phyloP scores from a whole-genome alignment of 1,140 invertebrate species.

The Drosophila santomea region DNA sequence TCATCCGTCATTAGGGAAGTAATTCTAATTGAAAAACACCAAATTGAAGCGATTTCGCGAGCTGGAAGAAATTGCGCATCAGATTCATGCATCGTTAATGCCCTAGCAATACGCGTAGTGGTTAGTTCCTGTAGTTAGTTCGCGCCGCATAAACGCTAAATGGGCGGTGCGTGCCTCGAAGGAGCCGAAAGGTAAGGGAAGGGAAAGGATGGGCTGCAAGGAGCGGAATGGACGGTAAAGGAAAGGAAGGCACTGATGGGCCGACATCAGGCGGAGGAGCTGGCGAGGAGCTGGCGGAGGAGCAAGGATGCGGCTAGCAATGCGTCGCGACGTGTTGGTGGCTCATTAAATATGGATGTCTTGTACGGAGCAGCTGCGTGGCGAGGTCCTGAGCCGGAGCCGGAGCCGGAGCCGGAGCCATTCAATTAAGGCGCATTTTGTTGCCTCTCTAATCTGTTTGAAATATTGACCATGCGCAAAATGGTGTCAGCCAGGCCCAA shows the following conservation, averaged over 20 bases:
- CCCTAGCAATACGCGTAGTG: background rate
- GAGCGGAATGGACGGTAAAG: background rate
- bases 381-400: slow-evolving; percentile 37
- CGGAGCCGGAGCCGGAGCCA: slow-evolving; percentile 62
- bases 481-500: slow-evolving; percentile 67
- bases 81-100: background rate
- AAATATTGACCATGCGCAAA: slow-evolving; percentile 80
- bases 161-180: slow-evolving; percentile 32
- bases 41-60: too few relatives aligned
- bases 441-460: slow-evolving; percentile 77
- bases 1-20: background rate
- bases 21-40: too few relatives aligned
- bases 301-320: slow-evolving; percentile 11
- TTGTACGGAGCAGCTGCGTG: slow-evolving; percentile 70
- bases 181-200: background rate
- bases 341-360: slow-evolving; percentile 82
- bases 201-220: background rate
- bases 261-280: slow-evolving; percentile 17
- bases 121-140: background rate
- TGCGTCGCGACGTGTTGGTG: slow-evolving; percentile 64
- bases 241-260: slow-evolving; percentile 5
- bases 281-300: slow-evolving; percentile 5
- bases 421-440: slow-evolving; percentile 79
- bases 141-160: slow-evolving; percentile 33
- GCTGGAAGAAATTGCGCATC: too few relatives aligned